Conservation (phyloP, 2,888 invertebrate species). For the Penaeus monodon region DNA sequence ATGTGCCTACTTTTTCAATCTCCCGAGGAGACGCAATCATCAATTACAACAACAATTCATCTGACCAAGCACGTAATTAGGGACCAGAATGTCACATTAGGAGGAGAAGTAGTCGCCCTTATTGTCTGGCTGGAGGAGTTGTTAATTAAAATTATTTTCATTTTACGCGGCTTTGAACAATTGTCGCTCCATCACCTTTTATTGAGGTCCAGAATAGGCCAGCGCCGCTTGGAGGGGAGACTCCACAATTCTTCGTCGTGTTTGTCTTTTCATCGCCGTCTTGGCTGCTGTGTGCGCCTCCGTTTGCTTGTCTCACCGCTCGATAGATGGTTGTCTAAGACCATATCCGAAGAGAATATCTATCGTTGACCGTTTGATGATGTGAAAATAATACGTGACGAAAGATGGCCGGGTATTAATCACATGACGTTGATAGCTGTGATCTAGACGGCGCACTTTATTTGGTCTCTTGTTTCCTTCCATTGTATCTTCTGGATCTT, state of each 20-base stretch:
- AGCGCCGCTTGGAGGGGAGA: conserved; percentile 5
- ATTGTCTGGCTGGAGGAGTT: conserved; percentile 33
- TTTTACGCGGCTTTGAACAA: conserved; percentile 49
- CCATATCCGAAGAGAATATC: no score
- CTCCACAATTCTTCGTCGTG: conserved; percentile 8
- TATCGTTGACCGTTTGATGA: no score
- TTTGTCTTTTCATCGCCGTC: neutral
- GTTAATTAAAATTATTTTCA: conserved; percentile 56
- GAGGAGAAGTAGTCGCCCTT: conserved; percentile 30
- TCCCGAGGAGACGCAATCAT: conserved; percentile 22
- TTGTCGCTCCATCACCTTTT: conserved; percentile 45
- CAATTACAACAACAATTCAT: conserved; percentile 49
- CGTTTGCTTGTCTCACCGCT: no score
- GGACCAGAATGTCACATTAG: conserved; percentile 44
- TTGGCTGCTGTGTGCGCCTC: no score
- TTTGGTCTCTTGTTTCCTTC: neutral
- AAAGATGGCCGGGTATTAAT: neutral
- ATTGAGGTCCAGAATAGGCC: conserved; percentile 32
- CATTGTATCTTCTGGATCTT: conserved; percentile 24
- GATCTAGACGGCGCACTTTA: neutral
- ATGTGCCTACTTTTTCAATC: conserved; percentile 4
- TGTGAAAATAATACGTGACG: no score
- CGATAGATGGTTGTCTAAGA: no score
- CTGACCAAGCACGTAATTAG: conserved; percentile 36
- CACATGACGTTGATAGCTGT: neutral